These are phyloP conservation scores for Antheraea yamamai DNA, from an alignment of 2,888 invertebrate species.

Conservation along the genomic window DNA sequence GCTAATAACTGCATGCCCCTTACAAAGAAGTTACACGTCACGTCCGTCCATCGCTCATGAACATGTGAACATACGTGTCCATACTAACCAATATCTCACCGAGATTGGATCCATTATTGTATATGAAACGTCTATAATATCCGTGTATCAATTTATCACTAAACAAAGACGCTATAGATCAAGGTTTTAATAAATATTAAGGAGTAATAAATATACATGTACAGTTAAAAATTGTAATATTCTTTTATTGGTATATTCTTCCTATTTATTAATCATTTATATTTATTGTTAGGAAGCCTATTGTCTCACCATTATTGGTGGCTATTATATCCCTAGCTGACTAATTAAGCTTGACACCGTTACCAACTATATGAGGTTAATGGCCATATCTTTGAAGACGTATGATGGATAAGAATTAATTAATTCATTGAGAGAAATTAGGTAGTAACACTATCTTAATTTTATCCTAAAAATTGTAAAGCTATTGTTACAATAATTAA, in stretches of 20 bases:
- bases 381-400: background rate
- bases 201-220: background rate
- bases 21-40: slow-evolving; percentile 28
- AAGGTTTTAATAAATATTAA: slow-evolving; percentile 22
- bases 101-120: slow-evolving; percentile 20
- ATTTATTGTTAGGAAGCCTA: background rate
- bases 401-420: no score
- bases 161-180: slow-evolving; percentile 23
- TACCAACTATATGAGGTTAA: background rate
- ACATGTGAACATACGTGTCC: slow-evolving; percentile 41
- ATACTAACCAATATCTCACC: slow-evolving; percentile 26
- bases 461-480: background rate
- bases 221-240: background rate
- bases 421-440: background rate
- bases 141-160: slow-evolving; percentile 20
- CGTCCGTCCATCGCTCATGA: slow-evolving; percentile 39
- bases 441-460: background rate
- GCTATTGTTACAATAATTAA: background rate
- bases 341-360: background rate
- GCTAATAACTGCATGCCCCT: background rate
- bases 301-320: background rate
- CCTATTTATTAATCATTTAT: background rate
- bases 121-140: slow-evolving; percentile 21
- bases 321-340: background rate
- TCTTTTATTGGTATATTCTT: background rate